Percentiles rank a stretch among this genome's conserved stretches.
phyloP scores from a whole-genome alignment of 2,888 invertebrate species.

The Mesorhabditis spiculigera region DNA sequence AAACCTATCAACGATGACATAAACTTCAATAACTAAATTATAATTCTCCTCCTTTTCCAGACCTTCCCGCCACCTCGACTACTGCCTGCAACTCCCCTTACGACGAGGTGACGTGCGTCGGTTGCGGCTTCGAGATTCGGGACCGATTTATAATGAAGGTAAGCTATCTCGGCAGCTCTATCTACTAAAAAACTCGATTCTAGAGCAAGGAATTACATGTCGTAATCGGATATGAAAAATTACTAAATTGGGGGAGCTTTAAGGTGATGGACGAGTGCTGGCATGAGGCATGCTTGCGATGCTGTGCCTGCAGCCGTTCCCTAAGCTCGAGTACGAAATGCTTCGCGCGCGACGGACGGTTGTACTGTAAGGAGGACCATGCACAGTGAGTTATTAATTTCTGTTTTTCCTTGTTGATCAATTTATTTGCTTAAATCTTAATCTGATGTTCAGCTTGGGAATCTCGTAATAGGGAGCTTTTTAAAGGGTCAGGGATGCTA shows the following conservation, averaged over 20 bases:
- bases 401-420: too few relatives aligned
- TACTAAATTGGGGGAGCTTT: constrained; percentile 9
- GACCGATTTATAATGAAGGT: constrained; percentile 44
- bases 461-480: too few relatives aligned
- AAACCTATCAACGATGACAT: too few relatives aligned
- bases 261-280: constrained; percentile 47
- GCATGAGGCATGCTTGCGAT: constrained; percentile 53
- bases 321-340: constrained; percentile 40
- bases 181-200: too few relatives aligned
- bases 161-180: background rate
- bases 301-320: constrained; percentile 40
- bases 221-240: constrained; percentile 3
- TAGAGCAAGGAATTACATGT: background rate
- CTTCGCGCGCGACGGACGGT: constrained; percentile 45
- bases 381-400: constrained; percentile 49
- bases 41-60: background rate
- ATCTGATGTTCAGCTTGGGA: too few relatives aligned
- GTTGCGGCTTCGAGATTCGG: constrained; percentile 42
- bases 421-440: too few relatives aligned
- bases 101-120: constrained; percentile 29
- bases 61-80: constrained; percentile 4
- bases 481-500: too few relatives aligned
- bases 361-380: constrained; percentile 55
- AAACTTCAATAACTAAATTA: too few relatives aligned
- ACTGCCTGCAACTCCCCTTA: constrained; percentile 12